phyloP scores from a whole-genome alignment of 2,888 invertebrate species.

The Rhagonycha fulva region DNA sequence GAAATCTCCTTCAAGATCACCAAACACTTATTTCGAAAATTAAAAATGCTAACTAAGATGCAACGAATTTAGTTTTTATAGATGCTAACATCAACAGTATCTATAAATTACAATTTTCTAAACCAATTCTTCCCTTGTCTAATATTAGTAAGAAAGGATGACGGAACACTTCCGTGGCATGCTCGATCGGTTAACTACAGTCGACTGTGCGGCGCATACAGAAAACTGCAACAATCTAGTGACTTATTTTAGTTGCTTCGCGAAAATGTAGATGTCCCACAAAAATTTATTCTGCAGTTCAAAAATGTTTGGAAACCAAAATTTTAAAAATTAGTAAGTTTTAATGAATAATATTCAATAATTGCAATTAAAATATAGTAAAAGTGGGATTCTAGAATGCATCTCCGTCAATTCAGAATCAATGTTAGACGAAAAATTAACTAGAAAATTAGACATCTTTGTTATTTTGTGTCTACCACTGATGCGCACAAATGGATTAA shows the following conservation, averaged over 20 bases:
- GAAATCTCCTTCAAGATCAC: constrained; percentile 31
- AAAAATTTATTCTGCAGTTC: background rate
- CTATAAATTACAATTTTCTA: constrained; percentile 21
- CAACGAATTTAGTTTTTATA: constrained; percentile 5
- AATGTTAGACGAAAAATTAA: too few species aligned
- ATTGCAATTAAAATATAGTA: too few species aligned
- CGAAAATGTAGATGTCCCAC: background rate
- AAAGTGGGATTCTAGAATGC: too few species aligned
- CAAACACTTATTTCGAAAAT: constrained; percentile 30
- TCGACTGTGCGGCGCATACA: constrained; percentile 1
- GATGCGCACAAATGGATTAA: too few species aligned
- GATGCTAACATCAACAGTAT: constrained; percentile 8
- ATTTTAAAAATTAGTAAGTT: too few species aligned
- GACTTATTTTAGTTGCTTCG: background rate
- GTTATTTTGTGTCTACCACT: too few species aligned
- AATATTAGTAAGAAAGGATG: constrained; percentile 50
- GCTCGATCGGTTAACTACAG: constrained; percentile 10
- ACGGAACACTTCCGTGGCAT: constrained; percentile 54
- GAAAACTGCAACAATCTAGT: background rate
- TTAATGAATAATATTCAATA: too few species aligned
- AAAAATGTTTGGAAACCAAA: background rate
- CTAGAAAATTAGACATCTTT: too few species aligned
- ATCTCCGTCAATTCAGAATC: too few species aligned
- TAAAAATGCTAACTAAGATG: constrained; percentile 28
- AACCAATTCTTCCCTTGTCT: constrained; percentile 27